Base-by-base conservation (phyloP, 2,113 vertebrate genomes). In the Indicator maculatus region DNA sequence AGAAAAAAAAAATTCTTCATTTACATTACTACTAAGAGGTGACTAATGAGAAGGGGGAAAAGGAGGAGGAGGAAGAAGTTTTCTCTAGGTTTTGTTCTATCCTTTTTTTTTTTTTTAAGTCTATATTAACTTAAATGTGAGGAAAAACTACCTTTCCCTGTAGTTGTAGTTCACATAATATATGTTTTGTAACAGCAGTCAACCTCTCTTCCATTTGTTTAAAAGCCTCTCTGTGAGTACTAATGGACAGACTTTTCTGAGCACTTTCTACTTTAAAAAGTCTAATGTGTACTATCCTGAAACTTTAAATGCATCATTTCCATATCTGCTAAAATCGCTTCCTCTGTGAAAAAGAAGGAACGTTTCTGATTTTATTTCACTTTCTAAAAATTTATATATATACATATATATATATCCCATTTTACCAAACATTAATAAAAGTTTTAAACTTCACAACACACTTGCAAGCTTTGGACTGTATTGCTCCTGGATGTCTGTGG, bases 181-280 rank as follows among this genome's bases (percentile, higher is more conserved):
- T 61, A 47, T 70, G 55, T 75, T 94, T 95, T 79, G 24, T 76
- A 91, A 89, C n/a, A 87, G 15, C 61, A 89, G 66, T 53, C 14
- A 70, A 27, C 39, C n/a, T 79, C 52, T 77, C 30, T 67, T 72
- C 61, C 50, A 86, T 92, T 94, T 95, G 58, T 85, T 93, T 96
- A 89, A 96, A 97, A 96, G 45, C 47, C 17, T 80, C 20, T 73
- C 4, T 13, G 61, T 64, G 38, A 89, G 33, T 75, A 92, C 52
- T 78, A 86, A 93, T 58, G 28, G 75, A 75, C 20, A 89, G 61
- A 88, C 38, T 61, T 92, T 70, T 92, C 27, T 78, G 71, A 76
- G 14, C 27, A 56, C 67, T 95, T 95, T 50, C 63, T 67, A 8
- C 69, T 82, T 58, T 56, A 52, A 89, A 92, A 92, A 79, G 45